Evolutionary conservation across 2,113 vertebrate species (phyloP), one percentile per base, ranked within the genome.

Genomic region (Choloepus hoffmanni): DNA sequence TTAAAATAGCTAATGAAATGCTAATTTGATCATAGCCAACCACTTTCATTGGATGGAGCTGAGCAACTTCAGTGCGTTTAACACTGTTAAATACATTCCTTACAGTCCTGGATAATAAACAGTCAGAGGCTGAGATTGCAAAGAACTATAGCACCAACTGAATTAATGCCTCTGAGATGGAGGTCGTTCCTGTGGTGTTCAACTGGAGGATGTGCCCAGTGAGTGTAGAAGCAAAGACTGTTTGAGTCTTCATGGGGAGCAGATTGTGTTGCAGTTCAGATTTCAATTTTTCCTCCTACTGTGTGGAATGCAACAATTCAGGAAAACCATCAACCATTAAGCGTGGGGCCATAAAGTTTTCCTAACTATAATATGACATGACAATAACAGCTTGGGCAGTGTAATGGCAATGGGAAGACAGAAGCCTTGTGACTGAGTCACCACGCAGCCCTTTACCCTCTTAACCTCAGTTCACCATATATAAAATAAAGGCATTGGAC

Each of bases 1-100:
- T 92, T 88, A 82, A 96, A 94, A 85, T 77, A 90, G 36, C 85
- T 77, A 88, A 95, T 67, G 89, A 88, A 89, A 90, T 92, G 82
- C 28, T 95, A 68, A 88, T 94, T 90, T 91, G 82, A 89, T 90
- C n/a, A 70, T 95, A 53, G 91, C 48, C 89, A 83, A 89, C 50
- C n/a, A 7, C 67, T 85, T 92, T 89, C 79, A 70, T 67, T 91
- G 58, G n/a, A 83, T 65, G 1, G 24, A 97, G 28, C 63, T 70
- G 36, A 96, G 50, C 72, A 92, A 85, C 48, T 77, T 95, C 73
- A 65, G 40, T 40, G 62, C 90, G 55, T 78, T 90, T 68, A 83
- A 74, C 82, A 96, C 30, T 74, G 13, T 76, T 90, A 94, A 85
- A 88, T 45, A 72, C 74, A 68, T 55, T 82, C 68, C 83, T 94